A percentile compares a stretch with the other conserved stretches of the same genome.
Conservation (phyloP, 2,888 invertebrate genomes). For the Cryptocephalus primarius region DNA sequence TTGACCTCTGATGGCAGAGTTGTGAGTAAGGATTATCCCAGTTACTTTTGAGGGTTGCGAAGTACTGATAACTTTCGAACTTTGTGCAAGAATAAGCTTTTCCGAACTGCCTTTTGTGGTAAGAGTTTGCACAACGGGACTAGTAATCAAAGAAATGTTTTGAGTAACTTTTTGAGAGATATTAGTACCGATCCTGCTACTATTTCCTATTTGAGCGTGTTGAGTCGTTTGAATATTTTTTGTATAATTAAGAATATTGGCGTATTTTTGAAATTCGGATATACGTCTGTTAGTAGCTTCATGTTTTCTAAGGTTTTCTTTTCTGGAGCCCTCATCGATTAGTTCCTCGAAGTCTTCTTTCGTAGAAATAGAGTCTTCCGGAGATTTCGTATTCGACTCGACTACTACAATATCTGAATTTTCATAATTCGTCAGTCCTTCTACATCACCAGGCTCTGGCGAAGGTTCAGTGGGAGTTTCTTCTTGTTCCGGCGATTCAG, state of each 20-base stretch:
- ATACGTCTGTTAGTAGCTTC: slow-evolving; percentile 29
- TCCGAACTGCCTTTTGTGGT: slow-evolving; percentile 14
- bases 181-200: slow-evolving; percentile 11
- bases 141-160: slow-evolving; percentile 23
- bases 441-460: slow-evolving; percentile 39
- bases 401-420: slow-evolving; percentile 54
- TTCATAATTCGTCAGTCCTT: slow-evolving; percentile 35
- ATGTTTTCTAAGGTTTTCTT: slow-evolving; percentile 37
- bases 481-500: slow-evolving; percentile 45
- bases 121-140: slow-evolving; percentile 18
- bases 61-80: slow-evolving; percentile 26
- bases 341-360: slow-evolving; percentile 57
- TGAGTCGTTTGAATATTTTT: slow-evolving; percentile 17
- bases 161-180: slow-evolving; percentile 16
- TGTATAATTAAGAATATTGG: slow-evolving; percentile 13
- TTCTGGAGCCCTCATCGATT: slow-evolving; percentile 50
- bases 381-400: slow-evolving; percentile 48
- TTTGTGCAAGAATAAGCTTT: slow-evolving; percentile 24
- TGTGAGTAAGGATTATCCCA: slow-evolving; percentile 29
- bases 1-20: slow-evolving; percentile 22
- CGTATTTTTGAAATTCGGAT: slow-evolving; percentile 33
- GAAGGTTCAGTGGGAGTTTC: slow-evolving; percentile 36
- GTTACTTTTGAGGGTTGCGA: slow-evolving; percentile 22
- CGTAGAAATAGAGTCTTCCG: slow-evolving; percentile 52
- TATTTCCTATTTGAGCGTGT: slow-evolving; percentile 7